Evolutionary conservation across 30 jellyfish, hydroid and myxozoan genomes (phyloP).

Genomic region (Aurelia sp.): DNA sequence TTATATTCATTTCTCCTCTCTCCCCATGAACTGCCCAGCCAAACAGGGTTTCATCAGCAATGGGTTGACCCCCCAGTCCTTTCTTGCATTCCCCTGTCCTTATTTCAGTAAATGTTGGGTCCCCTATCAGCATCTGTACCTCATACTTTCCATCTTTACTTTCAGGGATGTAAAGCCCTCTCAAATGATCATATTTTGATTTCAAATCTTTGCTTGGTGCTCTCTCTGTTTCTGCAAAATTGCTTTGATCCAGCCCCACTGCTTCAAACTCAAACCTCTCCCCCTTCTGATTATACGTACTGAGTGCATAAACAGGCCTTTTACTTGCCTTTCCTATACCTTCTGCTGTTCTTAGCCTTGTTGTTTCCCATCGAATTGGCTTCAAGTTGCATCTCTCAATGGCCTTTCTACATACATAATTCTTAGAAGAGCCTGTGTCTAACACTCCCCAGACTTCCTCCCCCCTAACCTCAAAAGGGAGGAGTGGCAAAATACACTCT

Average conservation of each 20-base stretch:
- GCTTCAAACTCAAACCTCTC: constrained; percentile 48
- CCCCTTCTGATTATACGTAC: constrained; percentile 28
- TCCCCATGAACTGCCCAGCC: background rate
- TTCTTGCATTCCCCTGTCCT: constrained; percentile 49
- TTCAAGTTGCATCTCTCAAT: too few species aligned
- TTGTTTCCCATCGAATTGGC: too few species aligned
- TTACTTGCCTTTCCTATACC: constrained; percentile 18
- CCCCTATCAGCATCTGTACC: constrained; percentile 56
- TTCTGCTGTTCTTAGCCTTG: too few species aligned
- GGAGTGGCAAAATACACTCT: too few species aligned
- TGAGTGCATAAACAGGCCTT: constrained; percentile 40
- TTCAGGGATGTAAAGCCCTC: constrained; percentile 55
- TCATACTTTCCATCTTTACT: constrained; percentile 53
- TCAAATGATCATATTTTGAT: constrained; percentile 39
- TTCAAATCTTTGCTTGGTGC: constrained; percentile 45
- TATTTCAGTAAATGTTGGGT: constrained; percentile 52
- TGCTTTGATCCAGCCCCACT: constrained; percentile 35
- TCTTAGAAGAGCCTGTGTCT: too few species aligned
- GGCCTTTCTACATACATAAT: too few species aligned
- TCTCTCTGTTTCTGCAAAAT: constrained; percentile 35
- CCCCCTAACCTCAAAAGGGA: too few species aligned
- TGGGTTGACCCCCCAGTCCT: too few species aligned
- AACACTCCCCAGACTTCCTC: too few species aligned
- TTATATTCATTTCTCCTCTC: constrained; percentile 30
- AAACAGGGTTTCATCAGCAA: too few species aligned